A percentile compares a stretch with the other conserved stretches of the same genome.
Evolutionary conservation across 2,113 vertebrate genomes (phyloP).

Genomic region (Xiphophorus hellerii): DNA sequence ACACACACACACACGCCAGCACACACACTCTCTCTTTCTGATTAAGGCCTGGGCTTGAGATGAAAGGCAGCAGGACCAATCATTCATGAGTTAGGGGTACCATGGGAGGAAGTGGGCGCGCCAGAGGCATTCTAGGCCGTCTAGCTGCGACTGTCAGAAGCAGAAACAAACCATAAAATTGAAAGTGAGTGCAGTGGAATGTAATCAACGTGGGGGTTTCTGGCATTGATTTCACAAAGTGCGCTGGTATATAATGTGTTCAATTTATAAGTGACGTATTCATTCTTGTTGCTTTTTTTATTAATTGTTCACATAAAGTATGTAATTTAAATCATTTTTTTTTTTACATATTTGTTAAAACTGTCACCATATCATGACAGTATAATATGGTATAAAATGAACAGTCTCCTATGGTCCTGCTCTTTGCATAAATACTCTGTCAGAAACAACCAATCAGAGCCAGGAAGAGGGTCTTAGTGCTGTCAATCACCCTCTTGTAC

Average conservation of each 20-base stretch:
- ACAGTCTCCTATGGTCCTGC: no score
- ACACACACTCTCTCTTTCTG: slow-evolving; percentile 46
- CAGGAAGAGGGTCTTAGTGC: no score
- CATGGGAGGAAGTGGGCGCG: slow-evolving; percentile 74
- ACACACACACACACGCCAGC: not conserved
- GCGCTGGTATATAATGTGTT: no score
- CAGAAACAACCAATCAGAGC: no score
- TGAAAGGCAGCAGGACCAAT: slow-evolving; percentile 73
- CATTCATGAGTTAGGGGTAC: slow-evolving; percentile 75
- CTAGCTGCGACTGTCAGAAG: slow-evolving; percentile 71
- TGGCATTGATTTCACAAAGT: no score
- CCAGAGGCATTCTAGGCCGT: slow-evolving; percentile 70
- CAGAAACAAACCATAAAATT: slow-evolving; percentile 54
- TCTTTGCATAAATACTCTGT: no score
- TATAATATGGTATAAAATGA: no score
- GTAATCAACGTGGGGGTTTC: not conserved
- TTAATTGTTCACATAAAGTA: no score
- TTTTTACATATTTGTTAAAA: no score
- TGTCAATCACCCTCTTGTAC: no score
- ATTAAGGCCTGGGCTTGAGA: slow-evolving; percentile 59
- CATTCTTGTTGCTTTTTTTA: not conserved
- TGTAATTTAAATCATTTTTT: no score
- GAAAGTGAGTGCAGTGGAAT: slow-evolving; percentile 28
- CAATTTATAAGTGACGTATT: not conserved
- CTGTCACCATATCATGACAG: no score